Evolutionary conservation across 37 sponge, comb jelly and placozoan genomes (phyloP).

Genomic region (Chondrosia reniformis): DNA sequence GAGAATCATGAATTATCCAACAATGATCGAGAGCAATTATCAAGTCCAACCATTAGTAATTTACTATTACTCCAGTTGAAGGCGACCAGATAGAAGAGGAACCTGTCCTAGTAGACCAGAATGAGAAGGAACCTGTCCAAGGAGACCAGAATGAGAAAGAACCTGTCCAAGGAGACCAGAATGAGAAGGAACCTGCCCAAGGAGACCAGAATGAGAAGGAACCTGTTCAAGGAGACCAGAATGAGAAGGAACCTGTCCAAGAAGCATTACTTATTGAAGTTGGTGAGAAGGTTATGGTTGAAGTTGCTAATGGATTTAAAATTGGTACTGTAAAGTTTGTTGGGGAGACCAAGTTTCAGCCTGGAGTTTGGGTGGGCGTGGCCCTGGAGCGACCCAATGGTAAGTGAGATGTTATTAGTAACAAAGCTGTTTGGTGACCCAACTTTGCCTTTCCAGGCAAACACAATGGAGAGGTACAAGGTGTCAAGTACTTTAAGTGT

Average conservation of each 20-base stretch:
- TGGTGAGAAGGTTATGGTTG: slow-evolving; percentile 57
- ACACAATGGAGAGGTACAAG: slow-evolving; percentile 89
- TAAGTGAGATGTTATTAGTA: too few species aligned
- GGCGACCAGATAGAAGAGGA: too few species aligned
- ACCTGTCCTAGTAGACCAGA: not conserved
- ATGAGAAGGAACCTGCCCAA: too few species aligned
- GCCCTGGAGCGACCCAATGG: slow-evolving; percentile 83
- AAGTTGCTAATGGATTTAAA: slow-evolving; percentile 60
- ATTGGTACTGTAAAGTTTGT: slow-evolving; percentile 83
- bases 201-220: too few species aligned
- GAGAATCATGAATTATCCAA: too few species aligned
- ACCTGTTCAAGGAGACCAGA: too few species aligned
- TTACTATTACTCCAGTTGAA: too few species aligned
- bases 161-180: too few species aligned
- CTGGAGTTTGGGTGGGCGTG: slow-evolving; percentile 90
- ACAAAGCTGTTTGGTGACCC: too few species aligned
- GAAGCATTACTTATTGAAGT: slow-evolving; percentile 16
- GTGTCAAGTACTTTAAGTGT: slow-evolving; percentile 93
- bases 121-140: not conserved
- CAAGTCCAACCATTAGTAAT: too few species aligned
- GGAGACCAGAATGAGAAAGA: not conserved
- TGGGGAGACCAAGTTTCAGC: slow-evolving; percentile 84
- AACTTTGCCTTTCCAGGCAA: slow-evolving; percentile 65
- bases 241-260: not conserved
- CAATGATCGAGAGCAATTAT: too few species aligned